Percentiles rank a stretch among this genome's conserved stretches.
These are phyloP conservation scores for Mungos mungo DNA, from an alignment of 2,113 vertebrate species.

Conservation along the genomic window DNA sequence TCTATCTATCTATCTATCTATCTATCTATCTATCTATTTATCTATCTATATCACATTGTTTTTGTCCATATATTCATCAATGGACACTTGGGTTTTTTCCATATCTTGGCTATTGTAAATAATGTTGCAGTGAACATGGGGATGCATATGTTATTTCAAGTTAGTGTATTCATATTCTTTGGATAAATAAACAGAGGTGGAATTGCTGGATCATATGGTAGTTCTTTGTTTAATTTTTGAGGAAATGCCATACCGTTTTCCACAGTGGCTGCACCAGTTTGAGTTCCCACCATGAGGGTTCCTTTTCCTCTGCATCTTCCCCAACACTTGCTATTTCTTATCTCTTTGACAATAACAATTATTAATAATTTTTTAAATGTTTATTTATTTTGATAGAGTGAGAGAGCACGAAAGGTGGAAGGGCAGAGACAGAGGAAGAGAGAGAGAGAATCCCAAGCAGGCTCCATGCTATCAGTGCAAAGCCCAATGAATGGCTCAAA, in stretches of 20 bases:
- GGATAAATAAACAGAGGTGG: not conserved
- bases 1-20: too few relatives aligned
- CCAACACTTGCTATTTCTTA: not conserved
- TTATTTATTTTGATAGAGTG: too few relatives aligned
- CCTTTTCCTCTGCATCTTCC: not conserved
- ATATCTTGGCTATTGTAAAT: not conserved
- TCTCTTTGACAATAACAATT: not conserved
- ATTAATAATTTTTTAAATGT: too few relatives aligned
- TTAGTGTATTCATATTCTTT: not conserved
- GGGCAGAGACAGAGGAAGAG: too few relatives aligned
- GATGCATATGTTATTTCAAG: not conserved
- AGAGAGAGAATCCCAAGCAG: too few relatives aligned
- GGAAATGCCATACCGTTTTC: not conserved
- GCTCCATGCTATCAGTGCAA: too few relatives aligned
- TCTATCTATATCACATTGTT: not conserved
- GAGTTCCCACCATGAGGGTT: not conserved
- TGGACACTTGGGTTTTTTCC: not conserved
- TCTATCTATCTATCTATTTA: too few relatives aligned
- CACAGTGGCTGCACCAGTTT: not conserved
- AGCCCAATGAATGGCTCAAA: too few relatives aligned
- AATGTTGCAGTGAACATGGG: not conserved
- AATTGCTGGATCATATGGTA: not conserved
- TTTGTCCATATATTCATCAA: not conserved
- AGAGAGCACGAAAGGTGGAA: too few relatives aligned
- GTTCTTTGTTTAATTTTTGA: not conserved